These are phyloP conservation scores for Probosciger aterrimus DNA, from an alignment of 2,113 vertebrate species.

Conservation along the genomic window DNA sequence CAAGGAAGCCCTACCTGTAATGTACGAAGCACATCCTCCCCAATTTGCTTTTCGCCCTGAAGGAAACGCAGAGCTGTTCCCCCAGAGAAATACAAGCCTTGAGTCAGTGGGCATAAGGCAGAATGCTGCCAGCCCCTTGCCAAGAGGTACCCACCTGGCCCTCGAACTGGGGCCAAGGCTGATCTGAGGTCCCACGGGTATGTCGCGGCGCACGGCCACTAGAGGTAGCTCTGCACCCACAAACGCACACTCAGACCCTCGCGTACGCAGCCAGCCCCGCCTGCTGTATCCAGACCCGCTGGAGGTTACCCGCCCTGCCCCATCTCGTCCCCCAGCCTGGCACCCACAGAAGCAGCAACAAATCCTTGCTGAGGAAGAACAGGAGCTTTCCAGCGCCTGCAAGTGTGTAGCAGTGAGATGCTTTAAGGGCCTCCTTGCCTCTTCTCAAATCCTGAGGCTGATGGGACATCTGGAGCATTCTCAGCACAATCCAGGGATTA, in stretches of 20 bases:
- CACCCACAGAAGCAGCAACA: not conserved
- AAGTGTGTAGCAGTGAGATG: fast-evolving
- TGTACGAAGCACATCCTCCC: fast-evolving
- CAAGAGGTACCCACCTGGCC: not conserved
- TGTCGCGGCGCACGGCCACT: not conserved
- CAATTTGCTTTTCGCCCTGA: fast-evolving
- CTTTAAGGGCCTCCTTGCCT: not conserved
- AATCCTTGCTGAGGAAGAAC: not conserved
- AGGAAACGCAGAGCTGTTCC: not conserved
- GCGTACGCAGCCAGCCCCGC: fast-evolving
- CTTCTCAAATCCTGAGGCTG: not conserved
- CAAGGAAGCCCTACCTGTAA: not conserved
- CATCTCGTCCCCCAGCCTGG: not conserved
- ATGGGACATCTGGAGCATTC: not conserved
- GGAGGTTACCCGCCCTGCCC: fast-evolving
- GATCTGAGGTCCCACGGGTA: fast-evolving
- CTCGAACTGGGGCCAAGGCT: fast-evolving
- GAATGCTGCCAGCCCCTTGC: not conserved
- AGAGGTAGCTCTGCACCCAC: slow-evolving; percentile 54
- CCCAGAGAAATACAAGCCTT: not conserved
- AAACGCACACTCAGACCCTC: fast-evolving
- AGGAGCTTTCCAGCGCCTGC: not conserved
- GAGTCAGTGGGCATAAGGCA: not conserved
- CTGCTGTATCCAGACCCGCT: fast-evolving
- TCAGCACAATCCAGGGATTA: not conserved